A percentile compares a stretch with the other conserved stretches of the same genome.
Conservation (phyloP, 2,797 vertebrate species). For the Neopelma chrysocephalum region DNA sequence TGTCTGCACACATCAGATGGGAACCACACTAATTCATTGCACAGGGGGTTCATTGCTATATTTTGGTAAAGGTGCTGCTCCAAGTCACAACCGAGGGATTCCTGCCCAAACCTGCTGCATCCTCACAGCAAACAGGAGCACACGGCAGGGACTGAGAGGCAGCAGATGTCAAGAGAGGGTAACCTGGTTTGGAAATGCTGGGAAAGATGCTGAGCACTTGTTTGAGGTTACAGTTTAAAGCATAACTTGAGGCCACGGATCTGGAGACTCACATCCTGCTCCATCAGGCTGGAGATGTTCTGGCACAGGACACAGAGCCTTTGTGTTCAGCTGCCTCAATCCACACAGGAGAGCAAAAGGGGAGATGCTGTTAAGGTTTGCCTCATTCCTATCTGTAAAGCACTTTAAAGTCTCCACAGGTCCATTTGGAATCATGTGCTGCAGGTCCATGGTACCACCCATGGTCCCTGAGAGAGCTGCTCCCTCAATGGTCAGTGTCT, state of each 20-base stretch:
- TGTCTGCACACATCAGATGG: not conserved
- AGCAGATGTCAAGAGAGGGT: not conserved
- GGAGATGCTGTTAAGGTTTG: not conserved
- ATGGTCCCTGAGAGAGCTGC: rapidly evolving
- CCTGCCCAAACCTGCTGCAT: not conserved
- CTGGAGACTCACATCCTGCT: not conserved
- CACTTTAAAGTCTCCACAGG: not conserved
- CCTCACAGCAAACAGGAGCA: not conserved
- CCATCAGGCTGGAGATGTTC: not conserved
- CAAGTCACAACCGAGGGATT: not conserved
- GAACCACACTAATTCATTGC: not conserved
- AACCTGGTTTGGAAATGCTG: not conserved
- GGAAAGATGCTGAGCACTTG: not conserved
- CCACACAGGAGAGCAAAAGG: rapidly evolving
- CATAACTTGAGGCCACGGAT: rapidly evolving
- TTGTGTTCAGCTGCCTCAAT: not conserved
- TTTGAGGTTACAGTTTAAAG: not conserved
- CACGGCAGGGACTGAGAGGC: rapidly evolving
- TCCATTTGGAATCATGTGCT: rapidly evolving
- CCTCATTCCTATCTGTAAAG: not conserved
- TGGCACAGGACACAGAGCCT: not conserved
- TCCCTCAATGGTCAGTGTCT: rapidly evolving
- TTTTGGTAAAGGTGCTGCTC: not conserved
- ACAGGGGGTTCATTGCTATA: not conserved
- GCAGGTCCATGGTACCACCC: rapidly evolving